These are phyloP conservation scores for Parotia lawesii DNA, from an alignment of 2,113 vertebrate genomes.

Conservation along the genomic window DNA sequence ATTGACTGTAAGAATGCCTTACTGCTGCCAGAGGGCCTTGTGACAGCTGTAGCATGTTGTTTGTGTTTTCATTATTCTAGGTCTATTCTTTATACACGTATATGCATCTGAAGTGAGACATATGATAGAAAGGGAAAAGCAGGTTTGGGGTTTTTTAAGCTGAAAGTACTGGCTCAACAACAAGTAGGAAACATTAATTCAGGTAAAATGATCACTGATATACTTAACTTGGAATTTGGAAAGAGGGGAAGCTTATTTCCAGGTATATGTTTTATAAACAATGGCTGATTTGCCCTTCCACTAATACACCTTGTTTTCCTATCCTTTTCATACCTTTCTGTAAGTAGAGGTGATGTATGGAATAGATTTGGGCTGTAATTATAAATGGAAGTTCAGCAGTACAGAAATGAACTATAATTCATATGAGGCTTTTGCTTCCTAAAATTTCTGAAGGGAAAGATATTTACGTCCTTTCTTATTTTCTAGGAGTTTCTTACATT, in stretches of 20 bases:
- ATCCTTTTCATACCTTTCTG: background rate
- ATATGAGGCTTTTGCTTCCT: rapidly evolving
- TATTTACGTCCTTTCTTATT: background rate
- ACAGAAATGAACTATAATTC: background rate
- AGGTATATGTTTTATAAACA: background rate
- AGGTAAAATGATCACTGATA: background rate
- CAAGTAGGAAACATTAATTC: background rate
- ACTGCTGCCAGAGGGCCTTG: background rate
- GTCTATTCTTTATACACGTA: background rate
- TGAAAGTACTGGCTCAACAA: background rate
- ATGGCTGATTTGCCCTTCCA: background rate
- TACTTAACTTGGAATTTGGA: background rate
- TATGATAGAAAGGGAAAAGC: background rate
- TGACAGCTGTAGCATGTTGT: background rate
- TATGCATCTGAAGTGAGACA: background rate
- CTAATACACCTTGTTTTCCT: background rate
- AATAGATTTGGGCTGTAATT: background rate
- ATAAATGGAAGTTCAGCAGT: background rate
- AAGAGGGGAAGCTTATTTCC: background rate
- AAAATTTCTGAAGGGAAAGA: no score
- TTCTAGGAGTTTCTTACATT: background rate
- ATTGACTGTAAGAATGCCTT: background rate
- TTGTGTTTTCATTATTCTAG: background rate
- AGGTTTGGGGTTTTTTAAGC: background rate
- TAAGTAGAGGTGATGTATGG: background rate